Evolutionary conservation across 2,113 vertebrate species (phyloP), one percentile per base, ranked within the genome.

Genomic region (Pangasianodon hypophthalmus): DNA sequence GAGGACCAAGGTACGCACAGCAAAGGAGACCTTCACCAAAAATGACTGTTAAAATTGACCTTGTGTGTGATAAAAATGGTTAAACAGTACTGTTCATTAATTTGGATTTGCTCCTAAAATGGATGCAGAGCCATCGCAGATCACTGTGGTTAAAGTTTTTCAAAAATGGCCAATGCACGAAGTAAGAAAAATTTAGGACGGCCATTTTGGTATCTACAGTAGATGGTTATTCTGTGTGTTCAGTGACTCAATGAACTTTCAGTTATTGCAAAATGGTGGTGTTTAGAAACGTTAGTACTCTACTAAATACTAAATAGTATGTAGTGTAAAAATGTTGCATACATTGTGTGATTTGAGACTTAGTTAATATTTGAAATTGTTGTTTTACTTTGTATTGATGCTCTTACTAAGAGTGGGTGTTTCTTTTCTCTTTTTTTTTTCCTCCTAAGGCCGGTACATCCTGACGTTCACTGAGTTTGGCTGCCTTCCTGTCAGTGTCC

Each of bases 401-500:
- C 24, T 48, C 21, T 48, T 21, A 26, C 19, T 79, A 26, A 79
- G 4, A 29, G 10, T 46, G 14, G 18, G 14, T 29, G 11, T 54
- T 60, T 84, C 1, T 60, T 60, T 21, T 19, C 88, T 21, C 44
- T 84, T 0, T 60, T 60, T 21, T 19, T 87, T 21, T 32, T 8
- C n/a, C n/a, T 44, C 9, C 19, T 8, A 91, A 96, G 95, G 88
- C 37, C 92, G 71, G 67, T 96, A 92, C 67, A 0, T 93, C 0
- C 18, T 1, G 85, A 94, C 94, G 0, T 93, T 95, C 73, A 96
- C 95, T 0, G 93, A 95, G 88, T 94, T 94, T 64, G 95, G 95
- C 46, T 96, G 96, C 21, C 7, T 95, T 26, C 96, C 95, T 0
- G 58, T 96, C 83, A 84, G 2, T 32, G 46, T 11, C 0, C 0